phyloP scores from a whole-genome alignment of 2,797 vertebrate genomes.

The Orestias chungarensis region DNA sequence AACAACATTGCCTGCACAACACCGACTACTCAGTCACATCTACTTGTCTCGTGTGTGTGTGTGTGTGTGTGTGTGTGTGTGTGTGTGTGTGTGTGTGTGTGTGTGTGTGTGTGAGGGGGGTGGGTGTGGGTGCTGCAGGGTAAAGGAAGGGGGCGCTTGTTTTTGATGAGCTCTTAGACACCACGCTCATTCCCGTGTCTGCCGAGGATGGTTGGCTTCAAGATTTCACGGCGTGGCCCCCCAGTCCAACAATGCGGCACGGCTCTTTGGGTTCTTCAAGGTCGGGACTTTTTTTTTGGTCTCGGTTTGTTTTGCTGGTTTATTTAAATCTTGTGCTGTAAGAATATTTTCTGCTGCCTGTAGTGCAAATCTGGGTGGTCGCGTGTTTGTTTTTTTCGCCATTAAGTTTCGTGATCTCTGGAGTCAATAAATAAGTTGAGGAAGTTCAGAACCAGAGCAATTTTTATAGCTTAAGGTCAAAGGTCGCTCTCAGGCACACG shows the following conservation, averaged over 20 bases:
- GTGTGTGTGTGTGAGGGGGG: constrained; percentile 18
- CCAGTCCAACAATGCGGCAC: neutral
- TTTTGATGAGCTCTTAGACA: constrained; percentile 38
- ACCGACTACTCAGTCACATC: constrained; percentile 72
- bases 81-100: constrained; percentile 18
- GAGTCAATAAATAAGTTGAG: no score
- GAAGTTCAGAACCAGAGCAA: neutral
- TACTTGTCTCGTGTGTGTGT: constrained; percentile 26
- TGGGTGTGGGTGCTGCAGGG: constrained; percentile 20
- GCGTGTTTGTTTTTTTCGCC: no score
- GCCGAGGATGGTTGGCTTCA: constrained; percentile 28
- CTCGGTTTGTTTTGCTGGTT: constrained; percentile 14
- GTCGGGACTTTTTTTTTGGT: constrained; percentile 25
- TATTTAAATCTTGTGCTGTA: neutral
- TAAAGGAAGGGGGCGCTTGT: neutral
- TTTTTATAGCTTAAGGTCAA: neutral
- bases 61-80: constrained; percentile 28
- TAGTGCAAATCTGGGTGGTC: no score
- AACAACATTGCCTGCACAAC: constrained; percentile 66
- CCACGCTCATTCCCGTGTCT: constrained; percentile 15
- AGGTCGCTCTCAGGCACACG: neutral
- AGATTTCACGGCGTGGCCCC: neutral
- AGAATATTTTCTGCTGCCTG: neutral
- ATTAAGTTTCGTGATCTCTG: no score
- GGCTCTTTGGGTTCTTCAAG: constrained; percentile 10